phyloP scores from a whole-genome alignment of 2,113 vertebrate species.

The Copsychus sechellarum region DNA sequence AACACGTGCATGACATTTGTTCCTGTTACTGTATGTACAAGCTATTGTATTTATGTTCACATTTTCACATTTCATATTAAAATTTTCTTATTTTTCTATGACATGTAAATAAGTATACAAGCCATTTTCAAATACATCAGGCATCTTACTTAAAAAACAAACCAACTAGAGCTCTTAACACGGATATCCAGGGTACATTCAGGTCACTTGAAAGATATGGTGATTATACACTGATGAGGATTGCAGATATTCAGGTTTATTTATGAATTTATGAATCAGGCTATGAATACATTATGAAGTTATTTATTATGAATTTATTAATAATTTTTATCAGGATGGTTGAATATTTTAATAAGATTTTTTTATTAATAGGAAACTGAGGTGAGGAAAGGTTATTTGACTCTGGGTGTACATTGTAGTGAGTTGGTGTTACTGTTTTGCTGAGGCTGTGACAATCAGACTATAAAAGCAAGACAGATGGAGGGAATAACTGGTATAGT shows the following conservation, averaged over 20 bases:
- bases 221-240: background rate
- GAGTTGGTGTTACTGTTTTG: background rate
- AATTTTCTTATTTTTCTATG: background rate
- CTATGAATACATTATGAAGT: background rate
- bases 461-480: background rate
- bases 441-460: background rate
- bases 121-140: background rate
- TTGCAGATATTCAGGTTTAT: background rate
- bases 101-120: background rate
- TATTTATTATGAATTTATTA: background rate
- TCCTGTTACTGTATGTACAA: background rate
- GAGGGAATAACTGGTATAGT: no score
- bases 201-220: background rate
- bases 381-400: background rate
- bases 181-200: background rate
- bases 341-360: background rate
- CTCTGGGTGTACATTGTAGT: background rate
- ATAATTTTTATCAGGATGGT: background rate
- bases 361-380: background rate
- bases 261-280: background rate
- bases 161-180: background rate
- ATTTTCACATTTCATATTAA: background rate
- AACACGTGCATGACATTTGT: background rate
- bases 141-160: background rate
- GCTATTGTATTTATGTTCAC: background rate